Base-by-base conservation (phyloP, 2,113 vertebrate species). In the Cathartes aura region DNA sequence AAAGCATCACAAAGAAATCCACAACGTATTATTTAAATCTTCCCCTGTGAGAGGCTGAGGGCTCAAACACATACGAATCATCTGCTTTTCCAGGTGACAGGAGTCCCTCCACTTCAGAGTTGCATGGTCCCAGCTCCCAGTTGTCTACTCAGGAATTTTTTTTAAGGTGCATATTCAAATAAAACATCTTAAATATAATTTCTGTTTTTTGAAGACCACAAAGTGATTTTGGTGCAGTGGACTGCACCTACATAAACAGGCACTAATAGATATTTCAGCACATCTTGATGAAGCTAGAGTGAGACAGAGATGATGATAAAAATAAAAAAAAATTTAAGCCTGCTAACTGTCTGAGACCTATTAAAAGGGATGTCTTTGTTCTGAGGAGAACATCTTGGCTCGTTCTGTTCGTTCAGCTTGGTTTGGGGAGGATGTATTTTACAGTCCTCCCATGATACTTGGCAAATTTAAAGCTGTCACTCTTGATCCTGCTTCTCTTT, bases 381-480 rank as follows among this genome's bases (percentile, higher is more conserved):
- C 73, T 90, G 92, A 95, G 11, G 30, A 73, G 84, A 95, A 90
- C 63, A 70, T 93, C 87, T 98, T 95, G 89, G 66, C 70, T 97
- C 17, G 15, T 88, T 97, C 87, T 90, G 83, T 26, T 96, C 52
- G 82, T 94, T 95, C 21, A 40, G 90, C 86, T 95, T 93, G 92
- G 67, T 96, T 98, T 96, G 92, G 66, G 92, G 87, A 98, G 89
- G 96, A 92, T 95, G 93, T 95, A 85, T 97, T 97, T 96, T 97
- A 82, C 38, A 92, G 94, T 91, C 74, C 60, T 97, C 81, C 70
- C 92, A 93, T 96, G 97, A 95, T 95, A 97, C 93, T 96, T 96
- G 95, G 94, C 82, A 97, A 96, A 96, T 98, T 93, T 98, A 95
- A 98, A 97, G 97, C 90, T 97, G 92, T 97, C 87, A 56, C 94